A percentile compares a stretch with the other conserved stretches of the same genome.
Evolutionary conservation across 2,888 invertebrate genomes (phyloP).

Genomic region (Sminthurinus aureus): DNA sequence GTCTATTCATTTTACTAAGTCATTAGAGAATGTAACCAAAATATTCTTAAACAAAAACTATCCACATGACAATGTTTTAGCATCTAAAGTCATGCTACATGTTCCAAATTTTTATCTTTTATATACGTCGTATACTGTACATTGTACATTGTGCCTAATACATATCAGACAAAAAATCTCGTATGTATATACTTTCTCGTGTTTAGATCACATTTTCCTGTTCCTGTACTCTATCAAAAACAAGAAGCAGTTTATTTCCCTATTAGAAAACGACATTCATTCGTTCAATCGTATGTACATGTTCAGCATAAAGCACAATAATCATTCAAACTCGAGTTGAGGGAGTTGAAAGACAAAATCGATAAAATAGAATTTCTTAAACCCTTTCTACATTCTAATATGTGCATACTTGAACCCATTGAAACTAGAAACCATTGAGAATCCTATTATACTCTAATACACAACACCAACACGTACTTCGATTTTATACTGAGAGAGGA

Average conservation of each 20-base stretch:
- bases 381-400: background rate
- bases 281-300: no score
- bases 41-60: background rate
- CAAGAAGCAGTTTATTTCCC: background rate
- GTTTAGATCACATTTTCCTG: background rate
- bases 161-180: background rate
- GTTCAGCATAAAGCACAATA: no score
- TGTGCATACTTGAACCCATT: background rate
- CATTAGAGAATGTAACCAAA: no score
- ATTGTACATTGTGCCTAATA: no score
- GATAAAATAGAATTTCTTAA: background rate
- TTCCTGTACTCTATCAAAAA: background rate
- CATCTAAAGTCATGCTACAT: no score
- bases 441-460: background rate
- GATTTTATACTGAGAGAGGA: background rate
- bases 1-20: no score
- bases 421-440: background rate
- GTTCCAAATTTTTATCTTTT: no score
- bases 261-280: background rate
- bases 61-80: no score
- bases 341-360: no score
- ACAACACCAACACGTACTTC: background rate
- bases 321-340: no score
- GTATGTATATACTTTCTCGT: background rate
- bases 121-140: no score